Base-by-base conservation (phyloP, 2,113 vertebrate species). In the Syngnathus floridae region DNA sequence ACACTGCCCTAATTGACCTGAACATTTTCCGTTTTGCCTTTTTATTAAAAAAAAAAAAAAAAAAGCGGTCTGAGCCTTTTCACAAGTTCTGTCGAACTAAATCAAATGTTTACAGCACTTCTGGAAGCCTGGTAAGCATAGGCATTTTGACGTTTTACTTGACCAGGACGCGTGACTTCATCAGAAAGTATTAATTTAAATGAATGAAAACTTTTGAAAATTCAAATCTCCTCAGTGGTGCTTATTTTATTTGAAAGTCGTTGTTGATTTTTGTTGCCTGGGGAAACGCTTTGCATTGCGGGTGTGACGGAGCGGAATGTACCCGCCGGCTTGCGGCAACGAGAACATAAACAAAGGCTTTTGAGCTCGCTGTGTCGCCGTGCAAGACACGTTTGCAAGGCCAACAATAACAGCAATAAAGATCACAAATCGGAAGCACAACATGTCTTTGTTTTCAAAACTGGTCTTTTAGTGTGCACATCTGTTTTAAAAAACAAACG, bases 81-180 rank as follows among this genome's bases (percentile, higher is more conserved):
- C 60, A 57, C 26, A n/a, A 21, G 37, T 59, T 73, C 40, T 41
- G 65, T 74, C 56, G 73, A 70, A 73, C 59, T 43, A 0, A 7
- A 43, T 41, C 70, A 67, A 38, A 64, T 75, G 79, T 89, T 89
- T 88, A 86, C 84, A 87, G 71, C 41, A 62, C 65, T 46, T 76
- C 17, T 78, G 31, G 72, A 78, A 51, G 69, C 67, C 68, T 51
- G 12, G 12, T 19, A 2, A 37, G 10, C 41, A 14, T 62, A 65
- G 57, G 46, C 59, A 66, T 46, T 62, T 66, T 9, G 57, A 35
- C 43, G 4, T 68, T 73, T 71, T 72, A 70, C 73, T 74, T 82
- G 70, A 84, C 35, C 62, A 62, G 51, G 43, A 79, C 73, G 62
- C 66, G 75, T 38, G 22, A 62, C 75, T 73, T 77, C 76, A 80